Evolutionary conservation across 2,113 vertebrate species (phyloP).

Genomic region (Hippopotamus amphibius): DNA sequence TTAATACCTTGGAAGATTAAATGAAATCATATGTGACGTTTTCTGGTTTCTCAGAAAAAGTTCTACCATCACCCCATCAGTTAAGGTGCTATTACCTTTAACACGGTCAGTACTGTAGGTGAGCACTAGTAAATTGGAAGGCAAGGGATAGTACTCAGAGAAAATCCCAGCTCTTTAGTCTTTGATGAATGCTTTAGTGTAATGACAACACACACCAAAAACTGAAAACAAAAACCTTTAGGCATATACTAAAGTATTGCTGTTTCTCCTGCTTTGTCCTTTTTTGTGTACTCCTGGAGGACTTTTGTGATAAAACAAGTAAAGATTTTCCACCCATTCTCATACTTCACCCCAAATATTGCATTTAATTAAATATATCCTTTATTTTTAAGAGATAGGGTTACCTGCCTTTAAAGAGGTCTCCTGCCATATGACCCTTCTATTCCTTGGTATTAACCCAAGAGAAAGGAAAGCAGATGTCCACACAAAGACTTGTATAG

Average conservation of each 20-base stretch:
- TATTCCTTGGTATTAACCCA: not conserved
- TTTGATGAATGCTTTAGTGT: not conserved
- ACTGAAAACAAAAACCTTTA: not conserved
- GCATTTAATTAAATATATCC: constrained; percentile 16
- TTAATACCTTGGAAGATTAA: not conserved
- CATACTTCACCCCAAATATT: constrained; percentile 5
- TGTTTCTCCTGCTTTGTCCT: not conserved
- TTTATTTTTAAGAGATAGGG: constrained; percentile 16
- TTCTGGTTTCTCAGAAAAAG: constrained; percentile 14
- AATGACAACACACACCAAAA: not conserved
- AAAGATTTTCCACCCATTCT: not conserved
- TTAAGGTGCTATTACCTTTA: not conserved
- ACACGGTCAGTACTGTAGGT: not conserved
- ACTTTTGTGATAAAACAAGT: constrained; percentile 25
- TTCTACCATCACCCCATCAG: not conserved
- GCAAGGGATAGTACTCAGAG: not conserved
- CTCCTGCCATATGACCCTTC: not conserved
- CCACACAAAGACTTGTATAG: not conserved
- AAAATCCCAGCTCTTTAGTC: not conserved
- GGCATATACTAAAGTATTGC: not conserved
- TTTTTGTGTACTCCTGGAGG: not conserved
- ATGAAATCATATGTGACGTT: not conserved
- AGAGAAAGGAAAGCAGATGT: constrained; percentile 40
- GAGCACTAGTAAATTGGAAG: not conserved
- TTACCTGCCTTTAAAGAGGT: not conserved